Conservation (phyloP, 2,113 vertebrate genomes). For the Taurulus bubalis region DNA sequence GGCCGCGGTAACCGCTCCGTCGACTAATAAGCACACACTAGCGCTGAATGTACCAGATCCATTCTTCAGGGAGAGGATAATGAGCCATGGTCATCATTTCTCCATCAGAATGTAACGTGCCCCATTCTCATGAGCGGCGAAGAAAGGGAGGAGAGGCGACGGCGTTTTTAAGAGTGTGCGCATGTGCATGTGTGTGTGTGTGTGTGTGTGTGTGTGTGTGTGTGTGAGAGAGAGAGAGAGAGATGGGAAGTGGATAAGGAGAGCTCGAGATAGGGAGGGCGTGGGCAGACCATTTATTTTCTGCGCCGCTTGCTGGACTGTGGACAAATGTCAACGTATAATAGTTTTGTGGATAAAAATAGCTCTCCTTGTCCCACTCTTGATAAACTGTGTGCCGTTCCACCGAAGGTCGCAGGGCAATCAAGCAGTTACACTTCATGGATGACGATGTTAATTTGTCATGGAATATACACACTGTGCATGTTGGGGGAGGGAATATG, state of each 20-base stretch:
- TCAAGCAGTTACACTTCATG: constrained; percentile 25
- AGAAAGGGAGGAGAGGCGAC: not conserved
- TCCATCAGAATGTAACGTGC: constrained; percentile 75
- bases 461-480: constrained; percentile 31
- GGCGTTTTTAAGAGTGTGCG: constrained; percentile 48
- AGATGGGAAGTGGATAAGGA: constrained; percentile 29
- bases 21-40: constrained; percentile 68
- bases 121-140: constrained; percentile 39
- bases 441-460: constrained; percentile 30
- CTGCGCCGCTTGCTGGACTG: constrained; percentile 45
- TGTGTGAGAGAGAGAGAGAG: constrained; percentile 40
- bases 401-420: constrained; percentile 41
- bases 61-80: constrained; percentile 82
- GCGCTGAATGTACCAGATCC: constrained; percentile 80
- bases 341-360: constrained; percentile 53
- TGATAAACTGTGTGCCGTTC: constrained; percentile 55
- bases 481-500: too few species aligned
- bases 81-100: constrained; percentile 79
- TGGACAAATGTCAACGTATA: constrained; percentile 47
- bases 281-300: constrained; percentile 47
- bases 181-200: constrained; percentile 62
- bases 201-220: constrained; percentile 27
- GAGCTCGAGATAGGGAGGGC: constrained; percentile 9
- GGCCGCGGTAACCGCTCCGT: constrained; percentile 32
- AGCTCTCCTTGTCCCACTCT: constrained; percentile 34